These are phyloP conservation scores for Chlamydotis undulata DNA, from an alignment of 2,113 vertebrate species.

Conservation along the genomic window DNA sequence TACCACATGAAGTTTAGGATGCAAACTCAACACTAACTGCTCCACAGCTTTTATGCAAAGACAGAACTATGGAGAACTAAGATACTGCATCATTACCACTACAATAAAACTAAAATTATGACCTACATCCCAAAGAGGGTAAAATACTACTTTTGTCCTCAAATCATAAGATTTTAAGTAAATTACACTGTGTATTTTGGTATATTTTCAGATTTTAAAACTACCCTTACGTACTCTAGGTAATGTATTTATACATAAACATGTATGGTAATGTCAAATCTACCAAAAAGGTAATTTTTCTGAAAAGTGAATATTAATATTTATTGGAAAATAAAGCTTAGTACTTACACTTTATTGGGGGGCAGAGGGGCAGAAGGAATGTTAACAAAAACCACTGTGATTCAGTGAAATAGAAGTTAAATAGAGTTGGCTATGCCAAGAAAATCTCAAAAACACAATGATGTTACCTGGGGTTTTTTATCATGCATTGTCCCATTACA, in stretches of 20 bases:
- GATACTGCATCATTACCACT: not conserved
- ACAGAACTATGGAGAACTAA: not conserved
- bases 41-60: not conserved
- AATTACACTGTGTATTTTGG: not conserved
- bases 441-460: not conserved
- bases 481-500: not conserved
- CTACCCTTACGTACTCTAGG: not conserved
- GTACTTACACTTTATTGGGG: not conserved
- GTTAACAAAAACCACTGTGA: not conserved
- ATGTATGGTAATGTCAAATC: not conserved
- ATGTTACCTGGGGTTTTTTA: accelerated
- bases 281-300: not conserved
- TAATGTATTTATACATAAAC: not conserved
- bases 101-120: not conserved
- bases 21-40: not conserved
- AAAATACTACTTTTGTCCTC: not conserved
- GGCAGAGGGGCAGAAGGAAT: not conserved
- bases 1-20: not conserved
- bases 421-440: not conserved
- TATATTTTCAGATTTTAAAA: not conserved
- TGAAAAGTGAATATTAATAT: not conserved
- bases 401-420: not conserved
- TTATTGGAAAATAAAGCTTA: not conserved
- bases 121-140: not conserved
- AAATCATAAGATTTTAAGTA: not conserved